Evolutionary conservation across 1,140 invertebrate genomes (phyloP), one percentile per base, ranked within the genome.

Genomic region (Tachypleus tridentatus): DNA sequence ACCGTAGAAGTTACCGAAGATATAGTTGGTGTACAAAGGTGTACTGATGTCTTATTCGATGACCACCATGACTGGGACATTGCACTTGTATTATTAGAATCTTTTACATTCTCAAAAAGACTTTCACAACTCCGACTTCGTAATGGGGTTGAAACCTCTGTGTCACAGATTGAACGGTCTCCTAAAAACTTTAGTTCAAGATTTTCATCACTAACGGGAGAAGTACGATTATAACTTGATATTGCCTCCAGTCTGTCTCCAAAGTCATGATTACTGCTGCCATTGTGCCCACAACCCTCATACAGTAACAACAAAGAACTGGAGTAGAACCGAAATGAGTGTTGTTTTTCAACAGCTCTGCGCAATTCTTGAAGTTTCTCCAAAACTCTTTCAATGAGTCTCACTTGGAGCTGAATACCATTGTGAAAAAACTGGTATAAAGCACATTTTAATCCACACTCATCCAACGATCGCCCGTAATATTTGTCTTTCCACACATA

Each of bases 281-380:
- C 29, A 29, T 29, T 29, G 29, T 29, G 29, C 2, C 29, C 29
- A 29, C 29, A 29, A 50, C 79, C 80, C 66, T 82, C 81, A 66
- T 80, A 81, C 68, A 81, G 76, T 49, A 82, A 76, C 4, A 82
- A 72, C 47, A 82, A 70, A 6, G 80, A 82, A 66, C 78, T 78
- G n/a, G 80, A 80, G 70, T 79, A 82, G 66, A 82, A 82, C 6
- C 81, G 73, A 69, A 79, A 81, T 51, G 77, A 74, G 7, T 77
- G 71, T 58, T 76, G 75, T 48, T 74, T 70, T 57, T 73, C 59
- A 4, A 80, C 63, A 50, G 72, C 69, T 52, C 69, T 63, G 49
- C 71, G 65, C 57, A 78, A 65, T 49, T 71, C 64, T 53, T 71
- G 67, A 29, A 80, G 73, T 61, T 68, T 70, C 47, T 68, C 67